These are phyloP conservation scores for Abrostola triplasia DNA, from an alignment of 2,888 invertebrate genomes.

Conservation along the genomic window DNA sequence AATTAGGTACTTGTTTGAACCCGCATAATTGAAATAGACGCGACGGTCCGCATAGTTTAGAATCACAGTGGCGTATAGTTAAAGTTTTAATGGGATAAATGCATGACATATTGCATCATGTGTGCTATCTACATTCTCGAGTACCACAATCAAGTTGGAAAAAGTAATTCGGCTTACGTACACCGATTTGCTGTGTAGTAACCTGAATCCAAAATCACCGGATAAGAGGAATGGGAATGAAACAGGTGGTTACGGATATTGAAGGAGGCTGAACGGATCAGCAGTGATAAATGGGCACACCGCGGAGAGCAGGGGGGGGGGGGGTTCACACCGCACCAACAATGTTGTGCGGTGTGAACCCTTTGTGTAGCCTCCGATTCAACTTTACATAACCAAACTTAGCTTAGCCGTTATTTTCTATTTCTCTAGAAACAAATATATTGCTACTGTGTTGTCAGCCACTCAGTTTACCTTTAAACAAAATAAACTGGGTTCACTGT, in stretches of 20 bases:
- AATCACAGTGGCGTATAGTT: too few species aligned
- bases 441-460: too few species aligned
- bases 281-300: slow-evolving; percentile 3
- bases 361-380: slow-evolving; percentile 1
- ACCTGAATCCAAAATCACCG: slow-evolving; percentile 18
- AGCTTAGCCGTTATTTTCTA: background rate
- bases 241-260: slow-evolving; percentile 43
- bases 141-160: background rate
- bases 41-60: too few species aligned
- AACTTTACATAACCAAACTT: slow-evolving; percentile 7
- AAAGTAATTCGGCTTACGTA: slow-evolving; percentile 14
- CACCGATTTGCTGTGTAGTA: slow-evolving; percentile 10
- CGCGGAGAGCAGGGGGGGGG: background rate
- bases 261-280: slow-evolving; percentile 19
- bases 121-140: too few species aligned
- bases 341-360: too few species aligned
- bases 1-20: too few species aligned
- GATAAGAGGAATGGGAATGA: slow-evolving; percentile 27
- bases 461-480: too few species aligned
- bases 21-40: too few species aligned
- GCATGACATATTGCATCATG: too few species aligned
- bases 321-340: background rate
- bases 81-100: too few species aligned
- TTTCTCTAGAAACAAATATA: too few species aligned
- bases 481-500: too few species aligned